Base-by-base conservation (phyloP, 2,797 vertebrate species). In the Tenualosa ilisha region DNA sequence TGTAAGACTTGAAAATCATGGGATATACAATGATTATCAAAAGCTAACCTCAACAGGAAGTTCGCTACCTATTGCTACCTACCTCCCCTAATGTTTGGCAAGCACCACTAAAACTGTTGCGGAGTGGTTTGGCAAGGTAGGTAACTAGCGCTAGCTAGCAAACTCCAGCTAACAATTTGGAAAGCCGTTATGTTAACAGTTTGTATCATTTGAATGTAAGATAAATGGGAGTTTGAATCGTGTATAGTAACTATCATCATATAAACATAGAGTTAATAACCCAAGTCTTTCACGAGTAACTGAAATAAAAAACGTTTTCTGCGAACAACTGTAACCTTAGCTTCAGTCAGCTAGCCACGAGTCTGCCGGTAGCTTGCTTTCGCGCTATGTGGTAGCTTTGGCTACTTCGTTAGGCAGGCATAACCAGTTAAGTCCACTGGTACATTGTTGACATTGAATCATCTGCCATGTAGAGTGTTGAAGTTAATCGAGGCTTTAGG, bases 341-440 rank as follows among this genome's bases (percentile, higher is more conserved):
- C 49, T n/a, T 17, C 59, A 59, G 46, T 13, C 54, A 61, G 40
- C 40, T 85, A 84, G 51, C 59, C 65, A 72, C 31, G 65, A 31
- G 65, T 37, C 31, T 37, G 31, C 65, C 65, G 65, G 65, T 31
- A 37, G 65, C 65, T 72, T 37, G 65, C 1, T 37, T 40, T 40
- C 65, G 65, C 65, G 65, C 26, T 72, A 72, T 72, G 31, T 72
- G 65, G 65, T 37, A 72, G 65, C 65, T 72, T 40, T 40, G 11
- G 65, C 15, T 59, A 59, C 54, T 15, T 31, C 13, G 15, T 72
- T 40, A 20, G 13, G 31, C 65, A 72, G 31, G 13, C 37, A 26
- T 72, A 37, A 72, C 15, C 13, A 72, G 31, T 12, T 17, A 72
- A 15, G 13, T 3, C n/a, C 37, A 5, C 31, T 40, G 65, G 31